Evolutionary conservation across 1,140 invertebrate genomes (phyloP).

Genomic region (Palaemon carinicauda): DNA sequence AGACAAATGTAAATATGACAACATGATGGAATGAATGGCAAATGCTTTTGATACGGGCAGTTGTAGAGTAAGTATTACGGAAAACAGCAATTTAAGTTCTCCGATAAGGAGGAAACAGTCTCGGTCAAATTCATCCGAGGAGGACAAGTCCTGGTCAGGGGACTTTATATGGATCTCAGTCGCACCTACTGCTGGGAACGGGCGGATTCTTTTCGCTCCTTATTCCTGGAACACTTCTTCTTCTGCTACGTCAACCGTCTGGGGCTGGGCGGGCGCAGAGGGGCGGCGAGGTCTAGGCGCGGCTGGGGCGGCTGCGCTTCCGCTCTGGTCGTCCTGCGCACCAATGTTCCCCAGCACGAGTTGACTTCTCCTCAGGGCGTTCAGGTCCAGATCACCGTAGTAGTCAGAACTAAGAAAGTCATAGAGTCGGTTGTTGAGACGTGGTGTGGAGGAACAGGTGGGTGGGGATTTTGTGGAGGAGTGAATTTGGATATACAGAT

Average conservation of each 20-base stretch:
- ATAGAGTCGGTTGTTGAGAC: not conserved
- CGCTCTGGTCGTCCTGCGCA: not conserved
- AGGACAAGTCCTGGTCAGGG: too few relatives aligned
- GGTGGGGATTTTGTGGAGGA: not conserved
- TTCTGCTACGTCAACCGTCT: not conserved
- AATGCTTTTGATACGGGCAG: too few relatives aligned
- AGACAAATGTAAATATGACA: too few relatives aligned
- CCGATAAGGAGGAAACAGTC: too few relatives aligned
- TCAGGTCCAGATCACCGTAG: conserved; percentile 92
- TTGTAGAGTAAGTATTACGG: too few relatives aligned
- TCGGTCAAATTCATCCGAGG: too few relatives aligned
- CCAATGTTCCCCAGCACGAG: conserved; percentile 1
- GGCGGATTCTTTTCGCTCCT: not conserved
- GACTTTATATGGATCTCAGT: too few relatives aligned
- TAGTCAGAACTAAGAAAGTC: conserved; percentile 80
- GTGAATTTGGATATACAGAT: too few relatives aligned
- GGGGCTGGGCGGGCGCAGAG: not conserved
- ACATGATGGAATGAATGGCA: too few relatives aligned
- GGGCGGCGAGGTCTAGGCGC: not conserved
- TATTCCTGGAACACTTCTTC: not conserved
- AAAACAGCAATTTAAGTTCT: too few relatives aligned
- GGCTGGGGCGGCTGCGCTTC: not conserved
- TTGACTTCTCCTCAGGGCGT: conserved; percentile 78
- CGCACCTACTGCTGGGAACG: not conserved
- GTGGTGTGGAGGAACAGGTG: not conserved